Evolutionary conservation across 2,888 invertebrate species (phyloP).

Genomic region (Mechanitis messenoides): DNA sequence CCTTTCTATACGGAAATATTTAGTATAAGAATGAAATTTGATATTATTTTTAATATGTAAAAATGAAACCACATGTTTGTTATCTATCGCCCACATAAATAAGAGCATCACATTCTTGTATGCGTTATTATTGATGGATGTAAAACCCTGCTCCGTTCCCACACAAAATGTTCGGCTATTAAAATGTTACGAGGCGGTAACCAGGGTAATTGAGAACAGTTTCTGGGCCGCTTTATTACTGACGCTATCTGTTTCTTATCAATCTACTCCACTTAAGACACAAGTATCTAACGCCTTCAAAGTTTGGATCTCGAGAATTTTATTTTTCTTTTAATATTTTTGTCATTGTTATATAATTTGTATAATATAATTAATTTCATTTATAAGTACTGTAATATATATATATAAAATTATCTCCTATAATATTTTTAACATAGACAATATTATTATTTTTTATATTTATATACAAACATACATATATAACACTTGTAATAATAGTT

Average conservation of each 20-base stretch:
- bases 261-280: neutral
- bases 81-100: neutral
- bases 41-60: neutral
- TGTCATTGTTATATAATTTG: too few species aligned
- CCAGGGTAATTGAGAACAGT: conserved; percentile 69
- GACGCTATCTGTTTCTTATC: conserved; percentile 51
- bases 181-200: conserved; percentile 69
- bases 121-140: neutral
- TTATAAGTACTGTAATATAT: too few species aligned
- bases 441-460: too few species aligned
- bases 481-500: too few species aligned
- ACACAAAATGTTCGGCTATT: conserved; percentile 63
- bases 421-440: too few species aligned
- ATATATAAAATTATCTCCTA: too few species aligned
- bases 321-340: too few species aligned
- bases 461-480: too few species aligned
- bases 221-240: conserved; percentile 69
- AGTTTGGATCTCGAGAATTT: too few species aligned
- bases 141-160: conserved; percentile 43
- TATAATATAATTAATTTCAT: too few species aligned
- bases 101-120: neutral
- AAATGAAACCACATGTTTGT: neutral
- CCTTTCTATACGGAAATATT: neutral
- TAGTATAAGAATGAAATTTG: too few species aligned
- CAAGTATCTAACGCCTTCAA: too few species aligned